Conservation (phyloP, 2,113 vertebrate genomes). For the Lucifuga dentata region DNA sequence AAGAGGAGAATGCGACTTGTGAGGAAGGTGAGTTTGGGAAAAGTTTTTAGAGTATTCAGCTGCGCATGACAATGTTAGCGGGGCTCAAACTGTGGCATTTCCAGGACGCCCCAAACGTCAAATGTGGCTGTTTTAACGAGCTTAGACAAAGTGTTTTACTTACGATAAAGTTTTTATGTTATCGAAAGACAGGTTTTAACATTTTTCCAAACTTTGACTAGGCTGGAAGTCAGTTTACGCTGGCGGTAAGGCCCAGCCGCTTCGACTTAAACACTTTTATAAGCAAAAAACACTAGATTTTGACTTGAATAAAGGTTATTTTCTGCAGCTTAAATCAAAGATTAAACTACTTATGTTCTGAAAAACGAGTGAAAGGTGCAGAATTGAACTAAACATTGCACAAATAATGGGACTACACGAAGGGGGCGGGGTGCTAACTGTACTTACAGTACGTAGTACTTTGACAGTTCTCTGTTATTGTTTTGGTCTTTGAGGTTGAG, state of each 20-base stretch:
- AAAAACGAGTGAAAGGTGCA: background rate
- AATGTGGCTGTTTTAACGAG: background rate
- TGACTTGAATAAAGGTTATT: background rate
- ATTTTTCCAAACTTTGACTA: background rate
- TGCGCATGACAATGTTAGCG: conserved; percentile 57
- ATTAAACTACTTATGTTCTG: accelerated
- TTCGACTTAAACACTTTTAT: background rate
- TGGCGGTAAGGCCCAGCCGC: conserved; percentile 9
- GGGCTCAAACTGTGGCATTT: background rate
- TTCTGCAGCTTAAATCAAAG: accelerated
- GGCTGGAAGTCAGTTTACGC: background rate
- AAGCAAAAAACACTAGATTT: background rate
- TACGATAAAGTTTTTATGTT: too few species aligned
- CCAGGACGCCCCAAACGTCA: background rate
- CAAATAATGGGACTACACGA: background rate
- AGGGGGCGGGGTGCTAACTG: conserved; percentile 46
- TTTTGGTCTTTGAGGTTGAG: conserved; percentile 11
- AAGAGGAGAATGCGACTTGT: conserved; percentile 72
- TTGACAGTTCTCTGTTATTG: conserved; percentile 43
- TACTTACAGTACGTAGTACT: background rate
- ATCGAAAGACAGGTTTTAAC: background rate
- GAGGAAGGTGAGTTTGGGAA: conserved; percentile 77
- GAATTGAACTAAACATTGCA: background rate
- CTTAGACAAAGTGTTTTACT: background rate
- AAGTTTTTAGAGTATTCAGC: conserved; percentile 55